A percentile compares a stretch with the other conserved stretches of the same genome.
Evolutionary conservation across 2,797 vertebrate species (phyloP).

Genomic region (Hyperoplus lanceolatus): DNA sequence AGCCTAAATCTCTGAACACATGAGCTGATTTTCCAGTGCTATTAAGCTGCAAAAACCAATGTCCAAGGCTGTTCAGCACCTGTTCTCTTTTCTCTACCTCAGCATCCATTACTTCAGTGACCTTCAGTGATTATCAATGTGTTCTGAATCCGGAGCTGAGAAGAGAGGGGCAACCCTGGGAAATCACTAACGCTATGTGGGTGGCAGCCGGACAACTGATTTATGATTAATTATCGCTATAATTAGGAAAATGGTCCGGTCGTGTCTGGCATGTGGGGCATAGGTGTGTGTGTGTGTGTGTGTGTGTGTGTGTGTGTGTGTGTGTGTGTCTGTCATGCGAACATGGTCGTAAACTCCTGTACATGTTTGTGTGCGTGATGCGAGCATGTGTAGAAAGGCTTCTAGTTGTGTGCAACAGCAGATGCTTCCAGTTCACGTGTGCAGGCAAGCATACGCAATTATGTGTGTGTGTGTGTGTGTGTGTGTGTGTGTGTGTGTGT

Average conservation of each 20-base stretch:
- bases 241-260: slow-evolving; percentile 39
- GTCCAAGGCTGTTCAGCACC: slow-evolving; percentile 7
- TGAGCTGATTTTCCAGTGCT: not conserved
- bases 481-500: slow-evolving; percentile 30
- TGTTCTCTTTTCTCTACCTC: slow-evolving; percentile 24
- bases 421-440: slow-evolving; percentile 40
- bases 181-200: slow-evolving; percentile 33
- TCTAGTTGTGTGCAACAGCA: slow-evolving; percentile 29
- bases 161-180: slow-evolving; percentile 16
- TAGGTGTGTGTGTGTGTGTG: not conserved
- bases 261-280: slow-evolving; percentile 6
- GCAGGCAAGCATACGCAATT: slow-evolving; percentile 25
- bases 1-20: not conserved
- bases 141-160: slow-evolving; percentile 1
- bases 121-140: slow-evolving; percentile 48
- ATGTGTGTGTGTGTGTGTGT: slow-evolving; percentile 21
- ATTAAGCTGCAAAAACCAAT: not conserved
- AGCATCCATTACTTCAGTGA: slow-evolving; percentile 57
- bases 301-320: not conserved
- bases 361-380: slow-evolving; percentile 27
- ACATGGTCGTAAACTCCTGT: not conserved
- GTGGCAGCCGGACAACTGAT: slow-evolving; percentile 40
- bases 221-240: slow-evolving; percentile 53
- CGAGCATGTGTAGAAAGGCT: slow-evolving; percentile 18
- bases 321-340: slow-evolving; percentile 5